Percentiles rank a stretch among this genome's conserved stretches.
Evolutionary conservation across 2,797 vertebrate species (phyloP).

Genomic region (Gastrophryne carolinensis): DNA sequence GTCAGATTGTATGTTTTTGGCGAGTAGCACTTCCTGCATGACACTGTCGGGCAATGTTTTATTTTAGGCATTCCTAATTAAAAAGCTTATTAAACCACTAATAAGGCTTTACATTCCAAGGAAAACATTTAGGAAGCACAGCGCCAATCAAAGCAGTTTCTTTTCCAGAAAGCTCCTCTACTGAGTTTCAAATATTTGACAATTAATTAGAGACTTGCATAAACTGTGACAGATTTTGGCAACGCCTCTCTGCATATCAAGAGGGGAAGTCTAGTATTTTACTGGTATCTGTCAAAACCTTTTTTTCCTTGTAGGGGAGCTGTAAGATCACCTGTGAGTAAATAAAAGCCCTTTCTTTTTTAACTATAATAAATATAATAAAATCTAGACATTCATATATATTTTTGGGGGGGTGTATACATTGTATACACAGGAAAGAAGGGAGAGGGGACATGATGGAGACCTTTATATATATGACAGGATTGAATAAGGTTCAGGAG

Average conservation of each 20-base stretch:
- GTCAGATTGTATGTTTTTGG: not conserved
- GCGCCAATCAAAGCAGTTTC: not conserved
- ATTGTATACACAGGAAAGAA: too few relatives aligned
- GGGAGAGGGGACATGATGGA: too few relatives aligned
- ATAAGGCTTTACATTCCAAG: not conserved
- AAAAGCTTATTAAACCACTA: slow-evolving; percentile 19
- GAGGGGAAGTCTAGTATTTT: too few relatives aligned
- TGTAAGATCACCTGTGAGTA: too few relatives aligned
- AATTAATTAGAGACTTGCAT: slow-evolving; percentile 4
- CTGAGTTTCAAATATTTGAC: slow-evolving; percentile 13
- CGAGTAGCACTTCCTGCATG: not conserved
- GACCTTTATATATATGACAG: too few relatives aligned
- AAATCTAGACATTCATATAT: too few relatives aligned
- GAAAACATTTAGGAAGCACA: not conserved
- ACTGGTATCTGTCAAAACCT: too few relatives aligned
- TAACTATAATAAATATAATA: too few relatives aligned
- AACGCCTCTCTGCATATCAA: not conserved
- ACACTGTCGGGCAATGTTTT: not conserved
- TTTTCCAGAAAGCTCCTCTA: not conserved
- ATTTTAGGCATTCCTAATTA: slow-evolving; percentile 17
- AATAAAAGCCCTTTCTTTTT: too few relatives aligned
- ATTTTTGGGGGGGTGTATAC: too few relatives aligned
- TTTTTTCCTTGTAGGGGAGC: too few relatives aligned
- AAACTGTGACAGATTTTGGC: not conserved
- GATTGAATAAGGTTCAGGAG: too few relatives aligned